phyloP scores from a whole-genome alignment of 2,888 invertebrate genomes.

The Ctena decussata region DNA sequence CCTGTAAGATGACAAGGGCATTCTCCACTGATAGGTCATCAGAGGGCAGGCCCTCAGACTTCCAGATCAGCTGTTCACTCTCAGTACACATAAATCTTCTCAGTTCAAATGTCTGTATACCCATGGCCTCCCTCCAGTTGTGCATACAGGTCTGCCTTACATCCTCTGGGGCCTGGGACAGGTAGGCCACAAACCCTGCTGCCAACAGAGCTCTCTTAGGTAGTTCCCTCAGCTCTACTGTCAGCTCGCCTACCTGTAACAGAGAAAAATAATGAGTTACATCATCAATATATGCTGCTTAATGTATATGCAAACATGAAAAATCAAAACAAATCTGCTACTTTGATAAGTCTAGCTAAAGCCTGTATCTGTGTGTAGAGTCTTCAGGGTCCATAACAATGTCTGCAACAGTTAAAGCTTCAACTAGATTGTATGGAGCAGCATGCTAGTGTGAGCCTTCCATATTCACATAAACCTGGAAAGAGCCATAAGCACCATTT shows the following conservation, averaged over 20 bases:
- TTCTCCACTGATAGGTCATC: conserved; percentile 94
- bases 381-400: too few species aligned
- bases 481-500: too few species aligned
- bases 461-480: too few species aligned
- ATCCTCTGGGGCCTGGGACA: conserved; percentile 91
- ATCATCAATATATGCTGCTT: too few species aligned
- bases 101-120: conserved; percentile 88
- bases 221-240: conserved; percentile 90
- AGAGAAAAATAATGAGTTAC: too few species aligned
- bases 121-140: conserved; percentile 87
- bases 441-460: too few species aligned
- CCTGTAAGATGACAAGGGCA: conserved; percentile 93
- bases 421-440: too few species aligned
- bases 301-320: too few species aligned
- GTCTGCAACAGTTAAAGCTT: too few species aligned
- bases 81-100: conserved; percentile 90
- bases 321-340: too few species aligned
- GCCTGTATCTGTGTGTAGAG: too few species aligned
- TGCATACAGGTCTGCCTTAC: conserved; percentile 88
- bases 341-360: too few species aligned
- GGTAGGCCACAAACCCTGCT: conserved; percentile 93
- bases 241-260: conserved; percentile 87
- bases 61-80: conserved; percentile 94
- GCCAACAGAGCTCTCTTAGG: conserved; percentile 91
- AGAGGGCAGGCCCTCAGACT: conserved; percentile 93